Conservation (phyloP, 1,140 invertebrate genomes). For the Diorhabda sublineata region DNA sequence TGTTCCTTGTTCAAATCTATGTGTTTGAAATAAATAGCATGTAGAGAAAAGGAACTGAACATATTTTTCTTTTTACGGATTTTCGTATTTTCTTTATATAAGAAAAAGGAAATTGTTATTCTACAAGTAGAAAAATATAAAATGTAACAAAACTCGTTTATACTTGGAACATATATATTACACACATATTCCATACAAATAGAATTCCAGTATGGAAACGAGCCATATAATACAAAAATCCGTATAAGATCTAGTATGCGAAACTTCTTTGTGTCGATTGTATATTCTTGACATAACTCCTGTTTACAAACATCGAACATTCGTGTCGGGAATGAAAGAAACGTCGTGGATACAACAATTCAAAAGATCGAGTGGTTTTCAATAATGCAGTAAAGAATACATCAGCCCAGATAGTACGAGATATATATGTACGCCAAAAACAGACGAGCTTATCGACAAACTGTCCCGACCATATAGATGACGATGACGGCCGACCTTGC, state of each 20-base stretch:
- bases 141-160: too few species aligned
- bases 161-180: too few species aligned
- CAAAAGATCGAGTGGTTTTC: neutral
- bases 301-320: conserved; percentile 42
- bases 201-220: neutral
- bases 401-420: conserved; percentile 4
- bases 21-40: too few species aligned
- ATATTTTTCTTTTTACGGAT: too few species aligned
- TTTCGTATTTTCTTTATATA: too few species aligned
- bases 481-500: conserved; percentile 23
- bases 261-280: conserved; percentile 26
- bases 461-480: conserved; percentile 2
- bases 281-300: conserved; percentile 39
- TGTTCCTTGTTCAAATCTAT: too few species aligned
- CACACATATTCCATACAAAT: too few species aligned
- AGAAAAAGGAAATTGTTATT: too few species aligned
- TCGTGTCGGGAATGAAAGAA: conserved; percentile 39
- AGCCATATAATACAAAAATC: conserved; percentile 1
- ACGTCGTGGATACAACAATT: neutral
- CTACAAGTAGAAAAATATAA: too few species aligned
- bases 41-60: too few species aligned
- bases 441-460: conserved; percentile 15
- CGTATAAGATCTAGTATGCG: conserved; percentile 1
- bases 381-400: neutral
- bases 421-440: conserved; percentile 12